Evolutionary conservation across 2,888 invertebrate species (phyloP).

Genomic region (Tetanocera ferruginea): DNA sequence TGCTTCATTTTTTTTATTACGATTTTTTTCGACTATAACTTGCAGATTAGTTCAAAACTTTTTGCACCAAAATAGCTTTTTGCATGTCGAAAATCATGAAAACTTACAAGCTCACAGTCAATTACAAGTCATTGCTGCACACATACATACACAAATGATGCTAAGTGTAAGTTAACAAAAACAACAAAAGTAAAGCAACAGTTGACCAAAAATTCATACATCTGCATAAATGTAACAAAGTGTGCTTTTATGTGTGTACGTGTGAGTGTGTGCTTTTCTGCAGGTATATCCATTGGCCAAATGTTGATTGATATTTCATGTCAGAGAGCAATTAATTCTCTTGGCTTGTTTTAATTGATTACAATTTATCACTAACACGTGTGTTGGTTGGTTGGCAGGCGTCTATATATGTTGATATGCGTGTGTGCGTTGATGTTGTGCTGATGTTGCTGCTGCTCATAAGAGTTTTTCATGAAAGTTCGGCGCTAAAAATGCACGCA

Average conservation of each 20-base stretch:
- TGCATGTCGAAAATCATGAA: not conserved
- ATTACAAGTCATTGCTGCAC: not conserved
- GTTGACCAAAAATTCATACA: not conserved
- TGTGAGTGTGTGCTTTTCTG: not conserved
- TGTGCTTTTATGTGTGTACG: not conserved
- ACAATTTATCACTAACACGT: constrained; percentile 19
- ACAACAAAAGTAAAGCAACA: not conserved
- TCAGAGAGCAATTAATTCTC: constrained; percentile 26
- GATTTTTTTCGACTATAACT: too few species aligned
- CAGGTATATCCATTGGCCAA: not conserved
- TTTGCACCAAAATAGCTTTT: too few species aligned
- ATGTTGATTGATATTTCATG: constrained; percentile 34
- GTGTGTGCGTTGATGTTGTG: not conserved
- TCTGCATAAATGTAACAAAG: not conserved
- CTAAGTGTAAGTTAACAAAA: not conserved
- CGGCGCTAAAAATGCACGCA: too few species aligned
- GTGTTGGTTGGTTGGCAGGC: not conserved
- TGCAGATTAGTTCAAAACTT: too few species aligned
- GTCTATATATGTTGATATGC: not conserved
- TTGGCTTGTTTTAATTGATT: constrained; percentile 19
- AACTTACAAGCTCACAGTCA: not conserved
- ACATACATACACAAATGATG: not conserved
- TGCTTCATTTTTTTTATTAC: too few species aligned
- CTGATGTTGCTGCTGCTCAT: too few species aligned
- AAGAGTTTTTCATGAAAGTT: too few species aligned